These are phyloP conservation scores for Tubulanus polymorphus DNA, from an alignment of 2,888 invertebrate genomes.

Conservation along the genomic window DNA sequence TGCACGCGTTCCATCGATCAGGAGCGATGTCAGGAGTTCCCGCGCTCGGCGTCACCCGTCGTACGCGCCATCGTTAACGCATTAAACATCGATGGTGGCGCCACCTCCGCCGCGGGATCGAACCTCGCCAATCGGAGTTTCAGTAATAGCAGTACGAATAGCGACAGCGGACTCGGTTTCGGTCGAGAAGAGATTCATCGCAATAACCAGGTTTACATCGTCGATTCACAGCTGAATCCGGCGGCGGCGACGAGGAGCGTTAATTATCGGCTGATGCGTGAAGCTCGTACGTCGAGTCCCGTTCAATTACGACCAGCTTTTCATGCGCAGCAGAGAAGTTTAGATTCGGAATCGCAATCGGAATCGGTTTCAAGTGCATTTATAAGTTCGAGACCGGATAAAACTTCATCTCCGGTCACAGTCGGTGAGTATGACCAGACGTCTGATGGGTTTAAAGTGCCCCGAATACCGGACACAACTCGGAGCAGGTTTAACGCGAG, in stretches of 20 bases:
- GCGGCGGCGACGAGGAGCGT: too few relatives aligned
- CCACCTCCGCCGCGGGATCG: conserved; percentile 33
- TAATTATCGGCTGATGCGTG: too few relatives aligned
- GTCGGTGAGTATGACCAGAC: background rate
- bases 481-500: too few relatives aligned
- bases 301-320: background rate
- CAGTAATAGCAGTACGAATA: conserved; percentile 80
- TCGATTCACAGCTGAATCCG: too few relatives aligned
- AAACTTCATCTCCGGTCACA: too few relatives aligned
- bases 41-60: conserved; percentile 70
- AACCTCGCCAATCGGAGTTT: conserved; percentile 19
- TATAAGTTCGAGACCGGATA: background rate
- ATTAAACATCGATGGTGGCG: conserved; percentile 35
- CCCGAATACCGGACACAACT: too few relatives aligned
- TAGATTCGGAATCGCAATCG: background rate
- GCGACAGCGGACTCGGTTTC: conserved; percentile 92
- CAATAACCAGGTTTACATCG: conserved; percentile 18
- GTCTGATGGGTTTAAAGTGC: too few relatives aligned
- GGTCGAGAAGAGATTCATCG: conserved; percentile 54
- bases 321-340: background rate
- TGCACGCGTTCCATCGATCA: conserved; percentile 62
- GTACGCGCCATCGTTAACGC: conserved; percentile 58
- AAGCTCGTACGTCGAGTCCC: background rate
- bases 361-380: background rate
- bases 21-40: conserved; percentile 78